Evolutionary conservation across 1,140 invertebrate species (phyloP).

Genomic region (Eupeodes corollae): DNA sequence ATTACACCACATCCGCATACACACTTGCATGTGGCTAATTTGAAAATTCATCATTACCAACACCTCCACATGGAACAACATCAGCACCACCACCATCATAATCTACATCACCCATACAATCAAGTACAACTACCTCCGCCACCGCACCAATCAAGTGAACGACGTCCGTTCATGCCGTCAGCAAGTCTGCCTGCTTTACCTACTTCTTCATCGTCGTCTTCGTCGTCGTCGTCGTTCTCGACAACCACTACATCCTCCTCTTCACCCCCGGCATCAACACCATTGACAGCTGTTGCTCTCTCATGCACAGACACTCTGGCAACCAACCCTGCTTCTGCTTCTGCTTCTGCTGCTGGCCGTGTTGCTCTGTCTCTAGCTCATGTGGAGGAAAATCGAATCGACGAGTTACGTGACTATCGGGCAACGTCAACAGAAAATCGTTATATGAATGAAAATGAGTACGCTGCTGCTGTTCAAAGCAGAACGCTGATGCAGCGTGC

Average conservation of each 20-base stretch:
- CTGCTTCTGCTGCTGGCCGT: too few relatives aligned
- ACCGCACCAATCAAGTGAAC: conserved; percentile 3
- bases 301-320: too few relatives aligned
- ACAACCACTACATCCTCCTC: neutral
- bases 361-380: too few relatives aligned
- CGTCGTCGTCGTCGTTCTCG: neutral
- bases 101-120: neutral
- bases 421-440: neutral
- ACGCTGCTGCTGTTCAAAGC: too few relatives aligned
- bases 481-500: too few relatives aligned
- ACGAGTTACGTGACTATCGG: neutral
- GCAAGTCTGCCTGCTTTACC: conserved; percentile 9
- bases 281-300: neutral
- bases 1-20: conserved; percentile 6
- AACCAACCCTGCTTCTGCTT: too few relatives aligned
- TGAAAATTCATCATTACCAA: neutral
- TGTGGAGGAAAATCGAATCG: neutral
- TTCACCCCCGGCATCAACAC: neutral
- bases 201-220: conserved; percentile 8
- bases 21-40: neutral
- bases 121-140: neutral
- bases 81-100: neutral
- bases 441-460: neutral
- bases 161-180: conserved; percentile 4
- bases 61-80: conserved; percentile 6